phyloP scores from a whole-genome alignment of 1,140 invertebrate genomes.

The Brevipalpus yothersi region DNA sequence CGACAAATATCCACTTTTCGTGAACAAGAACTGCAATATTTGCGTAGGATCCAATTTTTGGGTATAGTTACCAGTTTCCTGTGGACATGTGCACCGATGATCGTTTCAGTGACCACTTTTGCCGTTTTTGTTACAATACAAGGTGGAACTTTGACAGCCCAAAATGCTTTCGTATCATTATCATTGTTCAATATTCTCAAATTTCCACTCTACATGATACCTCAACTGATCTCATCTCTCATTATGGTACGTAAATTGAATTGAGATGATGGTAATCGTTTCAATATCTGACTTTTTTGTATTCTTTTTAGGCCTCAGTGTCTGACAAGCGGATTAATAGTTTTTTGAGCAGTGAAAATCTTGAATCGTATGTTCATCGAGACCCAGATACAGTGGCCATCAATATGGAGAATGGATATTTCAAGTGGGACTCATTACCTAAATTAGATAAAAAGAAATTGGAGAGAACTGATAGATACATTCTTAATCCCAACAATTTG shows the following conservation, averaged over 20 bases:
- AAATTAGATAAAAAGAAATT: background rate
- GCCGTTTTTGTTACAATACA: conserved; percentile 23
- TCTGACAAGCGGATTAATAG: conserved; percentile 60
- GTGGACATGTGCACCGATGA: conserved; percentile 12
- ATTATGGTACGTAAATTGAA: background rate
- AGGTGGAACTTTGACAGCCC: conserved; percentile 22
- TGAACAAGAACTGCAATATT: conserved; percentile 1
- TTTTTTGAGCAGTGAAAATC: conserved; percentile 56
- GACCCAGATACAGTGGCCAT: background rate
- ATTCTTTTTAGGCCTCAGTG: conserved; percentile 28
- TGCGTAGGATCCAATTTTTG: background rate
- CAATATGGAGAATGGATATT: background rate
- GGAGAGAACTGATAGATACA: too few relatives aligned
- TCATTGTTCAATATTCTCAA: conserved; percentile 41
- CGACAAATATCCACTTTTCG: conserved; percentile 8
- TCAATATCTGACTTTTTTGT: too few relatives aligned
- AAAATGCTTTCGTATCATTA: conserved; percentile 26
- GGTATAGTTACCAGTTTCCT: background rate
- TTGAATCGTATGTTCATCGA: conserved; percentile 6
- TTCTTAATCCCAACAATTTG: background rate
- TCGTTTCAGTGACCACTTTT: conserved; percentile 19
- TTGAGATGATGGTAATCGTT: too few relatives aligned
- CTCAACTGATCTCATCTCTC: conserved; percentile 2
- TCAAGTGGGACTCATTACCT: background rate
- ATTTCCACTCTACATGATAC: conserved; percentile 37